Base-by-base conservation (phyloP, 1,140 invertebrate species). In the Medauroidea extradentata region DNA sequence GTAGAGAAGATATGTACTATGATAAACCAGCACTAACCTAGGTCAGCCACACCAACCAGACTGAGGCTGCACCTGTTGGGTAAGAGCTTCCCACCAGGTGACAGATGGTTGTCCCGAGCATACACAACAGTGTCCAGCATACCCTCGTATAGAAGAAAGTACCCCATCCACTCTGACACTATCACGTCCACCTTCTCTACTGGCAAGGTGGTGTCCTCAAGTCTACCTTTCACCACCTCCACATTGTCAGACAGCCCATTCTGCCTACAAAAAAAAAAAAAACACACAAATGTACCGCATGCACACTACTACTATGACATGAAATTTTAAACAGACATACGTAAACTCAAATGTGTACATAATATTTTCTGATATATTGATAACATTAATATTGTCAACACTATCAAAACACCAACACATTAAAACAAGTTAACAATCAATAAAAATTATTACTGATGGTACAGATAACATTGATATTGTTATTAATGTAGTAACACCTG, bases 91-190 rank as follows among this genome's bases (percentile, higher is more conserved):
- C 95, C 95, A 66, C 78, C 85, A 2, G 85, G 81, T 60, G 83
- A 86, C 14, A 99, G 79, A 80, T 94, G 97, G 69, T 91, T 90
- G 73, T 99, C 94, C 70, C 96, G 83, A 0, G 96, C 96, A 73
- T 84, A 85, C 44, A 99, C 81, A 0, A 94, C 85, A 14, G 89
- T 91, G 71, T 98, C 93, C 38, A 99, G 74, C 97, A 99, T 99
- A 29, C 93, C 94, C 76, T 99, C 97, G 73, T 97, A 98, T 27
- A 99, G 79, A 11, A 99, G 79, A 75, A 97, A 99, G 75, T 99
- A 99, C 2, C 97, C 97, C 97, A 99, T 99, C 95, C 96, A 99
- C 77, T 99, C 97, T 3, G 94, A 98, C 24, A 99, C 88, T 63
- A 99, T 96, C 1, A 94, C 87, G 77, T 99, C 96, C 11, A 98